Evolutionary conservation across 2,888 invertebrate genomes (phyloP).

Genomic region (Tyria jacobaeae): DNA sequence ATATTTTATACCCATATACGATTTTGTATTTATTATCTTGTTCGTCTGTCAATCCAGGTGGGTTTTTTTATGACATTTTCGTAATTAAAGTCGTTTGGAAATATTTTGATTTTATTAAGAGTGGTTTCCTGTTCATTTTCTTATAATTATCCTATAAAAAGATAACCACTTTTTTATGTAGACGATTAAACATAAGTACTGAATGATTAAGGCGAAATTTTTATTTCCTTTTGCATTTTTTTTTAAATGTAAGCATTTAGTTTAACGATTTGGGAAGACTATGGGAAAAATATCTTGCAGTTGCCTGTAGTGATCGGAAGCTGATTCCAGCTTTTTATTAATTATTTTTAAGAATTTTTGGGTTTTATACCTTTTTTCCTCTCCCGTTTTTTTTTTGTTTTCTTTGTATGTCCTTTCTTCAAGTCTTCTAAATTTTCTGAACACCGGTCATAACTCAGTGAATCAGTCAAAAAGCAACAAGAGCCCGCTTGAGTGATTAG

Average conservation of each 20-base stretch:
- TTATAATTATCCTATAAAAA: not conserved
- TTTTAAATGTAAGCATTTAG: no score
- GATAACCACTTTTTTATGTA: not conserved
- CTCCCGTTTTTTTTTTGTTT: not conserved
- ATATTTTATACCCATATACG: conserved; percentile 27
- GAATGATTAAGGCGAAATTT: not conserved
- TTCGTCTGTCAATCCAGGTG: conserved; percentile 7
- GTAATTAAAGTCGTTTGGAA: conserved; percentile 1
- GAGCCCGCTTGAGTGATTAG: no score
- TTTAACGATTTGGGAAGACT: not conserved
- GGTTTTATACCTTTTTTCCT: no score
- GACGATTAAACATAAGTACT: not conserved
- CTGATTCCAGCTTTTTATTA: not conserved
- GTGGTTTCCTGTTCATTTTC: not conserved
- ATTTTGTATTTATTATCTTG: conserved; percentile 14
- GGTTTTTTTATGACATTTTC: conserved; percentile 9
- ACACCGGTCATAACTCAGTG: not conserved
- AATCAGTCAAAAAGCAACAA: not conserved
- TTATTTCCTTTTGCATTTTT: not conserved
- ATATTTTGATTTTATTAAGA: not conserved
- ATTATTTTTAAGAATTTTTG: no score
- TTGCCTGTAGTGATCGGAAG: not conserved
- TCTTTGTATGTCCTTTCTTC: not conserved
- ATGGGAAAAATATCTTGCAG: not conserved
- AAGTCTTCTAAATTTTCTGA: no score